Conservation (phyloP, 2,797 vertebrate genomes). For the Australoheros facetus region DNA sequence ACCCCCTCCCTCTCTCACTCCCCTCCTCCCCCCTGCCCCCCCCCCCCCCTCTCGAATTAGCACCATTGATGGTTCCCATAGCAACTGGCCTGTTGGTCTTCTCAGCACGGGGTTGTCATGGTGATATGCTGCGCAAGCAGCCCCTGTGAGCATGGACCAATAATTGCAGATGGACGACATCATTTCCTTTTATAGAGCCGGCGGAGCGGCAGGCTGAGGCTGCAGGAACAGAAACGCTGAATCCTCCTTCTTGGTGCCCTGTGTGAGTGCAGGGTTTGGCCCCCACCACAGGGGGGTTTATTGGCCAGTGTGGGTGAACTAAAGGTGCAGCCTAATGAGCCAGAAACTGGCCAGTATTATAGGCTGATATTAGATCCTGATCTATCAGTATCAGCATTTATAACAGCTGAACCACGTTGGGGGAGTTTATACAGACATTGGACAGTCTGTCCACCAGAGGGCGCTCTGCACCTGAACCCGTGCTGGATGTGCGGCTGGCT, state of each 20-base stretch:
- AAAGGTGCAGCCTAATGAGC: not conserved
- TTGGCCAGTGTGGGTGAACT: not conserved
- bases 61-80: conserved; percentile 1
- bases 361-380: too few species aligned
- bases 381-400: not conserved
- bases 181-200: conserved; percentile 40
- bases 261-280: not conserved
- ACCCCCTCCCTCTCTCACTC: too few species aligned
- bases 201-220: not conserved
- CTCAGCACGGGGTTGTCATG: conserved; percentile 76
- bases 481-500: not conserved
- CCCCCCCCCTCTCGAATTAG: not conserved
- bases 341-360: not conserved
- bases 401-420: not conserved
- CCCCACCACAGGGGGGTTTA: not conserved
- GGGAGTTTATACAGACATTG: not conserved
- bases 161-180: conserved; percentile 38
- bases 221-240: not conserved
- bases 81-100: conserved; percentile 45
- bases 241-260: not conserved
- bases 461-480: not conserved
- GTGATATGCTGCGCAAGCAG: conserved; percentile 81
- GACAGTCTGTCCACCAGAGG: not conserved
- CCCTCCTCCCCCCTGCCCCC: too few species aligned
- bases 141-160: conserved; percentile 50